Percentiles rank a stretch among this genome's conserved stretches.
These are phyloP conservation scores for Chamaea fasciata DNA, from an alignment of 2,113 vertebrate species.

Conservation along the genomic window DNA sequence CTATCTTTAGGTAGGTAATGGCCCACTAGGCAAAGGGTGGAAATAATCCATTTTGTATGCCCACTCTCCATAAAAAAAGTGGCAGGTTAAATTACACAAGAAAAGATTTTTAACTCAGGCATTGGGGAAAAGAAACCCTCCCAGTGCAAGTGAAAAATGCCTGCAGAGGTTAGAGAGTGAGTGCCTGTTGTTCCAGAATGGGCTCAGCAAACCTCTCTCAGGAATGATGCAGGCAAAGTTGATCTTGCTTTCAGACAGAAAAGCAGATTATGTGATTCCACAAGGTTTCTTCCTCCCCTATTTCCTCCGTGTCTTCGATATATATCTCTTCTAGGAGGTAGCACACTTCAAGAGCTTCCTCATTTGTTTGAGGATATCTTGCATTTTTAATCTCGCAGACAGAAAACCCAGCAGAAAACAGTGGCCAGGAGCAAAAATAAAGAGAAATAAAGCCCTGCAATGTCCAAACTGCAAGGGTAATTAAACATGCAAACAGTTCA, in stretches of 20 bases:
- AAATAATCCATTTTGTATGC: neutral
- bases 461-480: neutral
- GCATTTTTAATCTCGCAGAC: neutral
- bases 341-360: neutral
- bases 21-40: neutral
- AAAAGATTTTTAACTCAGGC: neutral
- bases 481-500: neutral
- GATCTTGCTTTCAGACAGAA: neutral
- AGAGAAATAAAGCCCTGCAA: neutral
- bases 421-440: neutral
- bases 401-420: neutral
- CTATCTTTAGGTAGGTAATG: neutral
- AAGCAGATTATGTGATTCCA: neutral
- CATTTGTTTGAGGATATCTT: neutral
- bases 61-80: neutral
- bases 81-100: neutral
- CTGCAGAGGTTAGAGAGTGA: neutral
- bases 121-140: neutral
- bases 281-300: neutral
- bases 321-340: neutral
- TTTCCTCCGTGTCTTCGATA: neutral
- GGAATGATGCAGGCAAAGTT: neutral
- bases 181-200: neutral
- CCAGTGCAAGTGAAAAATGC: neutral
- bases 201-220: neutral